Evolutionary conservation across 2,113 vertebrate species (phyloP), one percentile per base, ranked within the genome.

Genomic region (Sinocyclocheilus anophthalmus): DNA sequence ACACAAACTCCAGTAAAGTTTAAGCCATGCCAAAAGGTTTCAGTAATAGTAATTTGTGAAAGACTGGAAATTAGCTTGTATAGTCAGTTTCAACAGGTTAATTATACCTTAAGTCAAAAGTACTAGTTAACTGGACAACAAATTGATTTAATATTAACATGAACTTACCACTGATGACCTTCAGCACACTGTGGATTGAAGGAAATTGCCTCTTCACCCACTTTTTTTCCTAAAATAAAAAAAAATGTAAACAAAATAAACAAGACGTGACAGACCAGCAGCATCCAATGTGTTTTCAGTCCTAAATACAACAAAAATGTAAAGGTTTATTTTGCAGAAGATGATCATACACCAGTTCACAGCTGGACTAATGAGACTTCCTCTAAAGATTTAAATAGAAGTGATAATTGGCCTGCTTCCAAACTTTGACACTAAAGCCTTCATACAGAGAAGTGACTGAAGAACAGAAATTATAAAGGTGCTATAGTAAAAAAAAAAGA

Each of bases 151-250:
- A 42, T 26, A 65, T 65, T 26, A 73, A 82, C 11, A 33, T 20
- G 65, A 83, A 96, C 97, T 93, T 94, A 99, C 98, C 98, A 99
- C 88, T 97, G 95, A 91, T 99, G 98, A 92, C 97, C 96, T 81
- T 97, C 94, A 85, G 97, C 96, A 93, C 96, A 97, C 50, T 24
- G 86, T 0, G 96, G 95, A 87, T 97, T 96, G 92, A 96, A 86
- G 0, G 87, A 91, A 90, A 99, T 90, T 14, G 97, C 97, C 90
- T 95, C 96, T 90, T 96, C 96, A 82, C 96, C 97, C 85, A 96
- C 88, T 59, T 85, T 91, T 89, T 96, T 99, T 82, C 97, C 98
- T 99, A 88, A 88, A 67, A 86, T 26, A 24, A 84, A 22, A 22
- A 22, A 9, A 75, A 9, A 57, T 48, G 0, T 8, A 84, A 59